Conservation (phyloP, 2,797 vertebrate species). For the Benthosema pterotum region DNA sequence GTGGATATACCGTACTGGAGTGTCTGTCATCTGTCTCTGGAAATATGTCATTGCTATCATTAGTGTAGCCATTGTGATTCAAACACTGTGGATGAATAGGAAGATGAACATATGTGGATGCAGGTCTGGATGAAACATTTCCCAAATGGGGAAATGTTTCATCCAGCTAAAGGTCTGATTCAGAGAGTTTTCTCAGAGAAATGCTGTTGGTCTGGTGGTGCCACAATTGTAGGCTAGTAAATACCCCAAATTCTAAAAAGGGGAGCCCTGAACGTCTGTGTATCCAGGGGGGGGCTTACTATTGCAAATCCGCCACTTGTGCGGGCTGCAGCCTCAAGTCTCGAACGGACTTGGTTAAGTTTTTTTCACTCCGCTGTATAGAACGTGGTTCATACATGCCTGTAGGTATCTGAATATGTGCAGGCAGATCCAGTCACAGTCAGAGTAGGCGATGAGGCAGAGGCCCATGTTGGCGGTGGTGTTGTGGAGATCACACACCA, state of each 20-base stretch:
- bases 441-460: conserved; percentile 74
- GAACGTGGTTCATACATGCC: conserved; percentile 51
- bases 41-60: conserved; percentile 19
- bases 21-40: conserved; percentile 72
- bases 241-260: too few species aligned
- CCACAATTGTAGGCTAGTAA: too few species aligned
- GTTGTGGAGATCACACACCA: conserved; percentile 81
- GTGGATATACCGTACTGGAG: conserved; percentile 74
- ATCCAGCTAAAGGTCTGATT: too few species aligned
- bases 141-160: too few species aligned
- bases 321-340: not conserved
- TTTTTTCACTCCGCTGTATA: not conserved
- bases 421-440: conserved; percentile 74
- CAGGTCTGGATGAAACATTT: too few species aligned
- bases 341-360: not conserved
- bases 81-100: too few species aligned
- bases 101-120: too few species aligned
- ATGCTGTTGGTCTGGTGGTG: too few species aligned
- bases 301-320: not conserved
- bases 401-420: conserved; percentile 83
- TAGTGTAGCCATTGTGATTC: not conserved
- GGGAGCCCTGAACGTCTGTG: too few species aligned
- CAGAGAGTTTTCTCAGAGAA: too few species aligned
- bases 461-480: conserved; percentile 85
- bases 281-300: too few species aligned